Evolutionary conservation across 2,888 invertebrate species (phyloP), one percentile per base, ranked within the genome.

Genomic region (Troides aeacus): DNA sequence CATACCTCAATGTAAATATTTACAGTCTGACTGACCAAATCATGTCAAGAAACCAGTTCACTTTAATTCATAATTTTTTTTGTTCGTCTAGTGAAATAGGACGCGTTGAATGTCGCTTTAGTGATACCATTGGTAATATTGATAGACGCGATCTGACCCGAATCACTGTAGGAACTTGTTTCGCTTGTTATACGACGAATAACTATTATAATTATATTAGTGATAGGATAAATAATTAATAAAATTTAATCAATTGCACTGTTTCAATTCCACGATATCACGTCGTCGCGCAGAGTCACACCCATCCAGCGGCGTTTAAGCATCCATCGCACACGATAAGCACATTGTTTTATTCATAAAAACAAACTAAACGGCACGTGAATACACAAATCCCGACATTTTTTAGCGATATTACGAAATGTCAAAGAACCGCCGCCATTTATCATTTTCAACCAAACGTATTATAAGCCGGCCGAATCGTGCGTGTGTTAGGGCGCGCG

Each of bases 341-440:
- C 75, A 77, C 79, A 75, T 77, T 82, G 79, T 86, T 85, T 87
- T 83, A 85, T 81, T 86, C 83, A 86, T 83, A 50, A 75, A 84
- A 81, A 80, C 70, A 70, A 76, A 76, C 79, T 75, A 78, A 80
- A 75, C 77, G 75, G 72, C 78, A 80, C 72, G 65, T 72, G 75
- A 78, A 79, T 3, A 79, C 71, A 74, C 76, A 73, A 81, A 78
- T 80, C 84, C 80, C 70, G 79, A 74, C 80, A 82, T 83, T 84
- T 82, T 83, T 82, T 63, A 64, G 46, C 74, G 75, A 74, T 72
- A 72, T 72, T 66, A 73, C 71, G 78, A 88, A 89, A 90, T 81
- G 90, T 88, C 90, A 90, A 81, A 86, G 80, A 71, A 79, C 71
- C 77, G 79, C 82, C 87, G 90, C 91, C 91, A 90, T 90, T 86